These are phyloP conservation scores for Heterotis niloticus DNA, from an alignment of 2,113 vertebrate species.

Conservation along the genomic window DNA sequence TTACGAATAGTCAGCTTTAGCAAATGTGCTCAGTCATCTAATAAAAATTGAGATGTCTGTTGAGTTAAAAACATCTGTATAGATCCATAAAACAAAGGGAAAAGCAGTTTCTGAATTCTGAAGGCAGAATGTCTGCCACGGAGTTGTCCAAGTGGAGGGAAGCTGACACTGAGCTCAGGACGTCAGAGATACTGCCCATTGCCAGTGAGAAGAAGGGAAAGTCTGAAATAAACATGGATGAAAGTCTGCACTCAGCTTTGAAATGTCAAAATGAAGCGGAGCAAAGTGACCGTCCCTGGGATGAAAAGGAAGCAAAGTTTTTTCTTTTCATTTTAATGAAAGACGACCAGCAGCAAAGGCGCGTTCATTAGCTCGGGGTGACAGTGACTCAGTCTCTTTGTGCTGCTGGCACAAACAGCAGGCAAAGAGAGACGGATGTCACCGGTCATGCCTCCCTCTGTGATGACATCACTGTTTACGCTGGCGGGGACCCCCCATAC, in stretches of 20 bases:
- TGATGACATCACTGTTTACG: conserved; percentile 13
- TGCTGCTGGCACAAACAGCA: conserved; percentile 5
- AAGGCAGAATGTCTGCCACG: background rate
- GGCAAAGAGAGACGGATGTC: conserved; percentile 9
- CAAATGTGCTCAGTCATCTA: background rate
- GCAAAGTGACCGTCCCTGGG: background rate
- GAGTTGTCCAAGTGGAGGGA: background rate
- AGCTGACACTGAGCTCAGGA: background rate
- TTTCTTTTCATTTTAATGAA: conserved; percentile 18
- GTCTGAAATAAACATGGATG: background rate
- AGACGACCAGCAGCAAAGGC: conserved; percentile 14
- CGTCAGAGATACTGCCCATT: too few relatives aligned
- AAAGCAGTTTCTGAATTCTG: background rate
- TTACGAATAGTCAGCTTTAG: too few relatives aligned
- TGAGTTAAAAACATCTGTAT: background rate
- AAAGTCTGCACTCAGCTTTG: conserved; percentile 15
- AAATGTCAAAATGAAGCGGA: conserved; percentile 25
- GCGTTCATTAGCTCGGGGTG: conserved; percentile 14
- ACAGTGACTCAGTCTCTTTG: background rate
- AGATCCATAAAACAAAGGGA: background rate
- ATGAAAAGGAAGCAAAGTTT: conserved; percentile 5
- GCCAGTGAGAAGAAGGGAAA: too few relatives aligned
- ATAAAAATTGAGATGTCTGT: background rate
- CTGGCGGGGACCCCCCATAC: background rate
- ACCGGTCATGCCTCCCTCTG: too few relatives aligned